Base-by-base conservation (phyloP, 2,113 vertebrate genomes). In the Sceloporus tristichus region DNA sequence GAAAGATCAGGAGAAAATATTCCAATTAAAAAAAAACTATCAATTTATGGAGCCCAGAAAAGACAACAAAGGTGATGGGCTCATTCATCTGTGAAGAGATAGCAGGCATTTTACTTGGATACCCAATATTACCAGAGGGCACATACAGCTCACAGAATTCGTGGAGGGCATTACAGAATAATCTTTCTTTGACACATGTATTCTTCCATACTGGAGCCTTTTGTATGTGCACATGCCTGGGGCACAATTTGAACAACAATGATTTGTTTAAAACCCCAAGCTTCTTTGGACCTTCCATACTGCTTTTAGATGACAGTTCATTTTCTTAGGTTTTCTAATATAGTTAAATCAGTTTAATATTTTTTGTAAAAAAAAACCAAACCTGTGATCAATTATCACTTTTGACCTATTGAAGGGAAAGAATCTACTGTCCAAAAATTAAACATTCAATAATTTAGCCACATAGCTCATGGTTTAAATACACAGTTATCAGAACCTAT, bases 401-500 rank as follows among this genome's bases (percentile, higher is more conserved):
- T 94, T 95, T 94, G 94, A 94, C 94, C 94, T 95, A 92, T 87
- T 85, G 82, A 93, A 94, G 90, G 93, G 91, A 91, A 91, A 92
- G 59, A 92, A 18, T 65, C 40, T 94, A 93, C 90, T 94, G 94
- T 86, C 88, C 91, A 94, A 91, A 84, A 94, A 94, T 94, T 90
- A 94, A 91, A 94, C 87, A 94, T 95, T 88, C 87, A 78, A 38
- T 84, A 54, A 62, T 78, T 92, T 96, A 94, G 94, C 93, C 94
- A 96, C 95, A 94, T 86, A 95, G 90, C 90, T 92, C 76, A 92
- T 94, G 95, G 93, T 90, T 92, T 94, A 95, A 91, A 95, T 94
- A 95, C 94, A 95, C 94, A 95, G 93, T 94, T 94, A 96, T 89
- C 92, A 95, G 94, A 92, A 82, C 66, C 82, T 92, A 95, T 94